Evolutionary conservation across 2,797 vertebrate species (phyloP), one percentile per base, ranked within the genome.

Genomic region (Phoeniculus purpureus): DNA sequence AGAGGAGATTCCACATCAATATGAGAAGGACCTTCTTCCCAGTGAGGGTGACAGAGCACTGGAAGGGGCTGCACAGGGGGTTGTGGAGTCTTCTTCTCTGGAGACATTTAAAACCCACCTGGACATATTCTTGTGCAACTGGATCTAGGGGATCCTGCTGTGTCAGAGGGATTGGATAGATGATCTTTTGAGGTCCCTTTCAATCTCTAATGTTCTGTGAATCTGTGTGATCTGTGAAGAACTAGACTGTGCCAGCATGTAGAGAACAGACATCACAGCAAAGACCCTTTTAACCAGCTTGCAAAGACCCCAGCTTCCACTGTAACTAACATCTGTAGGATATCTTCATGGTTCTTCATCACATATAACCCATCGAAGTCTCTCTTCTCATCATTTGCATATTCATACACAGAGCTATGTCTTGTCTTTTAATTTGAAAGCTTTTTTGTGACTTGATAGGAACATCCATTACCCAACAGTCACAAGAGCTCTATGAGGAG

Each of bases 371-470:
- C 10, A 0, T 4, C 64, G 50, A 77, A 73, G 25, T 29, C 25
- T 81, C 62, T 81, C 15, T 32, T 77, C 20, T 37, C 71, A 9
- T n/a, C 76, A 48, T 80, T 84, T 90, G 34, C 14, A 5, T 76
- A 48, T 51, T 70, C 60, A 27, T 37, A 27, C 9, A 50, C 16
- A 29, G 0, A 0, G 6, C 40, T 76, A 0, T 16, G 11, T 29
- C 89, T 89, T 75, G 10, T 55, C 56, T 93, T 83, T 66, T 65
- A 71, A 86, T 71, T 76, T 91, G 54, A 88, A 92, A 76, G 54
- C 16, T 71, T 84, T 89, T 72, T 74, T 79, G n/a, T 12, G 12
- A 31, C 61, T 76, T 19, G n/a, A 1, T 21, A n/a, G 23, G 68
- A 76, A 52, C 67, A 88, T 84, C 65, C 58, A 67, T 86, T 87